These are phyloP conservation scores for Strigamia maritima DNA, from an alignment of 2,888 invertebrate species.

Conservation along the genomic window DNA sequence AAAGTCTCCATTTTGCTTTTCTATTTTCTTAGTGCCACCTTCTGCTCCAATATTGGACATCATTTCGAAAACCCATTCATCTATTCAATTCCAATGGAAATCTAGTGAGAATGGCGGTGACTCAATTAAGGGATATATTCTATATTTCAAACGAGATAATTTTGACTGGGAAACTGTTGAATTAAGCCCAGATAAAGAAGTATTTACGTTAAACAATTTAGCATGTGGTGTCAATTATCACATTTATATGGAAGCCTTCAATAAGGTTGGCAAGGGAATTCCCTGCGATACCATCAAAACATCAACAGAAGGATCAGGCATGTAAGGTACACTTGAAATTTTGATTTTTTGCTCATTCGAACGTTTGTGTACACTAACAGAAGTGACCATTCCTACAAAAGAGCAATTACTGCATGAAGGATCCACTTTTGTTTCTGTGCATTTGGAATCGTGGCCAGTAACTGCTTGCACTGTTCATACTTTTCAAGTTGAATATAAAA, in stretches of 20 bases:
- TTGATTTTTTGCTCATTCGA: neutral
- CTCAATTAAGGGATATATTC: conserved; percentile 36
- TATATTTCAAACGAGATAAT: neutral
- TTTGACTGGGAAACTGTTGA: neutral
- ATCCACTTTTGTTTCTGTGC: conserved; percentile 21
- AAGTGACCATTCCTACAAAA: conserved; percentile 36
- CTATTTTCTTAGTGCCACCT: conserved; percentile 45
- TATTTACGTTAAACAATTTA: conserved; percentile 39
- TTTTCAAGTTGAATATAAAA: conserved; percentile 38
- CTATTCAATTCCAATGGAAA: conserved; percentile 45
- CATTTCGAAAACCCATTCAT: conserved; percentile 42
- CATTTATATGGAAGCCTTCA: conserved; percentile 39
- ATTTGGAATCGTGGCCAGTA: conserved; percentile 38
- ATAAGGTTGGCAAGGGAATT: conserved; percentile 39
- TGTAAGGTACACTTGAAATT: neutral
- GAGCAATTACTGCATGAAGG: conserved; percentile 38
- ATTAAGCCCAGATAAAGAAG: conserved; percentile 33
- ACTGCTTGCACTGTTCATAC: conserved; percentile 38
- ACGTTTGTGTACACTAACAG: neutral
- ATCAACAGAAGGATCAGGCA: conserved; percentile 41
- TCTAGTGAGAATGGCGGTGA: conserved; percentile 38
- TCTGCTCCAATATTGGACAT: conserved; percentile 44
- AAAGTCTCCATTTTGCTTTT: neutral
- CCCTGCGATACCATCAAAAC: conserved; percentile 28
- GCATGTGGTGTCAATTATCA: conserved; percentile 41